Evolutionary conservation across 1,140 invertebrate species (phyloP).

Genomic region (Pseudomyrmex dendroicus): DNA sequence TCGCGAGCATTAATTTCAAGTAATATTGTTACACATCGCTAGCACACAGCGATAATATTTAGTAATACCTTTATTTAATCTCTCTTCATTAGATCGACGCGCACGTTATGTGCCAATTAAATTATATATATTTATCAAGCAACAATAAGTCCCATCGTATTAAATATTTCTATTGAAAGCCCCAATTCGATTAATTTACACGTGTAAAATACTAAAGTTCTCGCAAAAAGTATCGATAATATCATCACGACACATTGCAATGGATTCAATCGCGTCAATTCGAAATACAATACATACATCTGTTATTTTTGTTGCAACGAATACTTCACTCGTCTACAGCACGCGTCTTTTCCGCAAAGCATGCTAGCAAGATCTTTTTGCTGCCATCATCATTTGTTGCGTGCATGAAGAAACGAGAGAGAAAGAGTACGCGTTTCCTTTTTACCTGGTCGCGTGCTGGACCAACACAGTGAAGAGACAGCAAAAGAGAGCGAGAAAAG

Average conservation of each 20-base stretch:
- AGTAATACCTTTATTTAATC: constrained; percentile 4
- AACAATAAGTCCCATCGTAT: not conserved
- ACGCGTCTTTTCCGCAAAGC: constrained; percentile 1
- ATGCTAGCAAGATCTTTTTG: constrained; percentile 37
- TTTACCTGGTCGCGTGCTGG: constrained; percentile 81
- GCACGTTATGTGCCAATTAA: constrained; percentile 6
- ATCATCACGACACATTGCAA: not conserved
- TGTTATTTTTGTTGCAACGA: not conserved
- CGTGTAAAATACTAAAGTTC: not conserved
- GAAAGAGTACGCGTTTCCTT: constrained; percentile 13
- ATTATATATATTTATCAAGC: constrained; percentile 11
- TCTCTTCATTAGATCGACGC: constrained; percentile 8
- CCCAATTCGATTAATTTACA: not conserved
- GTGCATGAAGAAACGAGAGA: constrained; percentile 51
- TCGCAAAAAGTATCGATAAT: not conserved
- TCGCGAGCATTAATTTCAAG: constrained; percentile 13
- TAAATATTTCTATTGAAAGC: not conserved
- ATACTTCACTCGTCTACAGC: not conserved
- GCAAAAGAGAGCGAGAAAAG: not conserved
- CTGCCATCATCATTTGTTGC: constrained; percentile 43
- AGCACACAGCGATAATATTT: not conserved
- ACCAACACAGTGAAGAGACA: constrained; percentile 26
- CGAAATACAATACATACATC: too few species aligned
- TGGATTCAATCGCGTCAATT: not conserved
- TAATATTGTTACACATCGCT: not conserved